Evolutionary conservation across 2,113 vertebrate species (phyloP).

Genomic region (Bubo blakistoni): DNA sequence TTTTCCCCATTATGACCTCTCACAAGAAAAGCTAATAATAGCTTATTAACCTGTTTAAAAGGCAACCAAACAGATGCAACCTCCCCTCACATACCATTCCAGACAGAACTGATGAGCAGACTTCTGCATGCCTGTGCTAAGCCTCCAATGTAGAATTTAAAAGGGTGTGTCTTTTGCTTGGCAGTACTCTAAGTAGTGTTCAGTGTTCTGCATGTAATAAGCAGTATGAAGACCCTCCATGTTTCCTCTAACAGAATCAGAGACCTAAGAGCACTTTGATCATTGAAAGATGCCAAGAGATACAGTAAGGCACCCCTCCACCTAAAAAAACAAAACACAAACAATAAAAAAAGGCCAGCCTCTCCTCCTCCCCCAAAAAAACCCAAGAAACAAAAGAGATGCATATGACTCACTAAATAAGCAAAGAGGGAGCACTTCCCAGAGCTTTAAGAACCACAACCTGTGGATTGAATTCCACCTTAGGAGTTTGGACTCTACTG

Average conservation of each 20-base stretch:
- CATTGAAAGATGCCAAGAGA: not conserved
- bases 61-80: not conserved
- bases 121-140: not conserved
- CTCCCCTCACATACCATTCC: not conserved
- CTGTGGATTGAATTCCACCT: not conserved
- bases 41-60: not conserved
- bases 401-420: not conserved
- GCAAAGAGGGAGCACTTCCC: not conserved
- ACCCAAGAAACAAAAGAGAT: not conserved
- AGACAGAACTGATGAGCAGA: not conserved
- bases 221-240: not conserved
- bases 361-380: not conserved
- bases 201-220: not conserved
- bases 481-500: not conserved
- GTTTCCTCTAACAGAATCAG: not conserved
- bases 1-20: not conserved
- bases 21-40: slow-evolving; percentile 47
- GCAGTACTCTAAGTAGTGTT: not conserved
- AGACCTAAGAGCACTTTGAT: not conserved
- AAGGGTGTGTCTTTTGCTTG: not conserved
- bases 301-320: not conserved
- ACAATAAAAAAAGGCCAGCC: not conserved
- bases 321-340: not conserved
- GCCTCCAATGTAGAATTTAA: not conserved
- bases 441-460: not conserved